A percentile compares a stretch with the other conserved stretches of the same genome.
Conservation (phyloP, 2,797 vertebrate genomes). For the Hydrolagus colliei region DNA sequence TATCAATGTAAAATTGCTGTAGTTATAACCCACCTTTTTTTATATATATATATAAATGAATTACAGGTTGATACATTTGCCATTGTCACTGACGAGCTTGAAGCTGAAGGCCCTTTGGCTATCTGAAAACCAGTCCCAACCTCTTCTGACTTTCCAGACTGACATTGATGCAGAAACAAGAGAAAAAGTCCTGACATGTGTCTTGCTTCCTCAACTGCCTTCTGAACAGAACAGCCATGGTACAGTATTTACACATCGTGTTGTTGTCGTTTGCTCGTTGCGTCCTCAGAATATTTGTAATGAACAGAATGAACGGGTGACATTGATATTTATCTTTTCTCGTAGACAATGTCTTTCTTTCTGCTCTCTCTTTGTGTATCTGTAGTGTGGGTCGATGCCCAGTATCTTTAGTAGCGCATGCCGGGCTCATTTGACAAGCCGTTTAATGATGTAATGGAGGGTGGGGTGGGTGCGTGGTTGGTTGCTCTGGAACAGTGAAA, state of each 20-base stretch:
- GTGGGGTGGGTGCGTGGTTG: too few species aligned
- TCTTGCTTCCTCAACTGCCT: constrained; percentile 89
- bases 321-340: too few species aligned
- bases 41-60: not conserved
- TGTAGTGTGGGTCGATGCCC: too few species aligned
- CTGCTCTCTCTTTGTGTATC: too few species aligned
- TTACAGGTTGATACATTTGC: constrained; percentile 74
- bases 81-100: constrained; percentile 77
- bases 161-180: constrained; percentile 75
- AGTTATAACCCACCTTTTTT: not conserved
- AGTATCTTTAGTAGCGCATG: too few species aligned
- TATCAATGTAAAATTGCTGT: not conserved
- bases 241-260: constrained; percentile 42
- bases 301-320: too few species aligned
- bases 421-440: too few species aligned
- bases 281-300: too few species aligned
- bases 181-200: constrained; percentile 93
- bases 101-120: constrained; percentile 92
- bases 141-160: constrained; percentile 91
- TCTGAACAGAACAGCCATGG: constrained; percentile 74
- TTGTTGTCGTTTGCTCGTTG: too few species aligned
- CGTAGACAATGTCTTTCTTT: too few species aligned
- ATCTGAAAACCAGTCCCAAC: constrained; percentile 97
- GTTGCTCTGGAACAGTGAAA: too few species aligned
- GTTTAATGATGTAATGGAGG: too few species aligned